A percentile compares a stretch with the other conserved stretches of the same genome.
These are phyloP conservation scores for Florisuga fusca DNA, from an alignment of 2,797 vertebrate genomes.

Conservation along the genomic window DNA sequence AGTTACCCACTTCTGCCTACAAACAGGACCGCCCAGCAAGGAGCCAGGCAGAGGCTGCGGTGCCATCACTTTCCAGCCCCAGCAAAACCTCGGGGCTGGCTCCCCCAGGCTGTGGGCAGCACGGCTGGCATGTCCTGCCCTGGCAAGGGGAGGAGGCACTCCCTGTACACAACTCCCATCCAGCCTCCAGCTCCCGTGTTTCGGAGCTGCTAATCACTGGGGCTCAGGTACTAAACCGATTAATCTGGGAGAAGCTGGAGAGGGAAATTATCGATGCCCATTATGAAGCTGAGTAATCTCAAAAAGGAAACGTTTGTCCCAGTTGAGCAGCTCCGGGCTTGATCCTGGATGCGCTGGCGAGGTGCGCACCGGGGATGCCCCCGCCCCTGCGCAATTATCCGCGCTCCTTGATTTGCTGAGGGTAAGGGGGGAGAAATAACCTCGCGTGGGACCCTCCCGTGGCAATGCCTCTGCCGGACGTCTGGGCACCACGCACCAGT, in stretches of 20 bases:
- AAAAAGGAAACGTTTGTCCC: background rate
- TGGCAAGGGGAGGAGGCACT: rapidly evolving
- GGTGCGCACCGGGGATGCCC: background rate
- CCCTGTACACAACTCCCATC: rapidly evolving
- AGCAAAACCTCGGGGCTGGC: rapidly evolving
- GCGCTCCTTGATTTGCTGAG: rapidly evolving
- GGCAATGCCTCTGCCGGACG: background rate
- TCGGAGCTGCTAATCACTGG: background rate
- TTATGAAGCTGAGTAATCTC: background rate
- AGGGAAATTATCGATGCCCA: rapidly evolving
- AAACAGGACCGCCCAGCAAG: rapidly evolving
- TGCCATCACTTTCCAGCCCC: rapidly evolving
- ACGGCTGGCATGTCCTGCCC: rapidly evolving
- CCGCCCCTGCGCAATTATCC: rapidly evolving
- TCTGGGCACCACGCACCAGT: background rate
- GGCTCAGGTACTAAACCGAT: background rate
- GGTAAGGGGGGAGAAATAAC: background rate
- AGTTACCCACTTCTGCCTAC: background rate
- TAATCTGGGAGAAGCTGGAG: background rate
- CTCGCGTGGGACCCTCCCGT: no score
- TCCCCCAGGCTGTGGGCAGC: rapidly evolving
- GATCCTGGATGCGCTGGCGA: rapidly evolving
- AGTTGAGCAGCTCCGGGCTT: rapidly evolving
- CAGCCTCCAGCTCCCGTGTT: background rate
- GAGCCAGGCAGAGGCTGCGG: background rate